phyloP scores from a whole-genome alignment of 2,797 vertebrate genomes.

The Tadarida brasiliensis region DNA sequence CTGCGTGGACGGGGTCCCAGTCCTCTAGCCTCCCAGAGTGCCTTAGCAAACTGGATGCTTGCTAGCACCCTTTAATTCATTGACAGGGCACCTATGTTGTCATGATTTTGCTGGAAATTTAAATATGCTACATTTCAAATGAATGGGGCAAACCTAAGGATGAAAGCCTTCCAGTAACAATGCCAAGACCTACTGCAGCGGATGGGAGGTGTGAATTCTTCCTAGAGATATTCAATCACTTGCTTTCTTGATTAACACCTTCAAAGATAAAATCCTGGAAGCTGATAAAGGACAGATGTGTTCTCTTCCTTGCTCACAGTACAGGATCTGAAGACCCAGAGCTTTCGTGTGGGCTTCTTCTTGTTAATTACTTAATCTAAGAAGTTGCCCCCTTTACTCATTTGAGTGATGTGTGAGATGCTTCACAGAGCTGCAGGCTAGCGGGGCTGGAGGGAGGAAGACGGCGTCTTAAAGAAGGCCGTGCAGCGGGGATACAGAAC shows the following conservation, averaged over 20 bases:
- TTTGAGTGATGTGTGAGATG: neutral
- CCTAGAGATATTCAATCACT: neutral
- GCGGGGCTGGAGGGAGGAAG: neutral
- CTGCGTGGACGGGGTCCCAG: neutral
- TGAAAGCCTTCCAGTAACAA: neutral
- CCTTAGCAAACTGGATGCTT: neutral
- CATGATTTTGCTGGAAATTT: neutral
- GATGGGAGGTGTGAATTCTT: neutral
- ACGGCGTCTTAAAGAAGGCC: neutral
- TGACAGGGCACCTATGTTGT: neutral
- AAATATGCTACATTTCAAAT: neutral
- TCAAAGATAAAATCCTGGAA: neutral
- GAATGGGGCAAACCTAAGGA: neutral
- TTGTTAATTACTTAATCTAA: neutral
- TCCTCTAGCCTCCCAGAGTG: neutral
- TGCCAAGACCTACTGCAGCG: neutral
- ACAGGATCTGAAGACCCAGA: neutral
- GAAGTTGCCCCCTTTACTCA: neutral
- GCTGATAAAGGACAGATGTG: neutral
- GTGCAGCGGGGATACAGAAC: neutral
- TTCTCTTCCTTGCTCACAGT: neutral
- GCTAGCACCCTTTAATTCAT: conserved; percentile 16
- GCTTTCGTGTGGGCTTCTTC: neutral
- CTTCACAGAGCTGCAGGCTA: neutral
- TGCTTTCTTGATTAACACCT: conserved; percentile 10